phyloP scores from a whole-genome alignment of 2,113 vertebrate species.

The Rhynchopsitta pachyrhyncha region DNA sequence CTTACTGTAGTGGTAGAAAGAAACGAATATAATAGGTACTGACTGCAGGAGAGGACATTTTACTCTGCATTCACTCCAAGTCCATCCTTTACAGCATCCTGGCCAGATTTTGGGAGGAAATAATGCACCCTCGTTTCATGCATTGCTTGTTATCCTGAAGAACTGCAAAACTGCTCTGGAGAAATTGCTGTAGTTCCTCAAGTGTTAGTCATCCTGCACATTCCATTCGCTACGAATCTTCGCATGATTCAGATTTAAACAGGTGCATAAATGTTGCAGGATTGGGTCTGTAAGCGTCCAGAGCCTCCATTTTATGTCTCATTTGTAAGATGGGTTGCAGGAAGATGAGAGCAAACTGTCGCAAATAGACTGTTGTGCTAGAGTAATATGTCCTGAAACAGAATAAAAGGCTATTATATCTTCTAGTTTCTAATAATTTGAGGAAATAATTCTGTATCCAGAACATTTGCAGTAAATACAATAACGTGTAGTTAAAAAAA shows the following conservation, averaged over 20 bases:
- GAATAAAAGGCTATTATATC: constrained; percentile 59
- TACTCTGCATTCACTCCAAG: background rate
- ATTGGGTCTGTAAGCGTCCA: constrained; percentile 30
- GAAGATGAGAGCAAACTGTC: constrained; percentile 55
- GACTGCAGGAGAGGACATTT: background rate
- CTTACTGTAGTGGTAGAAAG: background rate
- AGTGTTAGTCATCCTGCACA: background rate
- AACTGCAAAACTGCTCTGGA: constrained; percentile 1
- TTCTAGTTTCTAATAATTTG: constrained; percentile 46
- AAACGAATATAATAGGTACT: background rate
- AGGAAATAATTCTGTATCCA: constrained; percentile 50
- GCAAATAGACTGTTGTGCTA: background rate
- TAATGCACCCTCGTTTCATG: background rate
- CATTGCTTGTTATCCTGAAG: background rate
- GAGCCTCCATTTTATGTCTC: constrained; percentile 38
- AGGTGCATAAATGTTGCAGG: constrained; percentile 54
- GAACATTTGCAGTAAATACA: constrained; percentile 65
- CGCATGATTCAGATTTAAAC: constrained; percentile 48
- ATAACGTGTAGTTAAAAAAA: constrained; percentile 41
- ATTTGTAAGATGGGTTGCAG: constrained; percentile 29
- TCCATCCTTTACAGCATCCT: background rate
- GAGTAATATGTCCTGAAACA: constrained; percentile 17
- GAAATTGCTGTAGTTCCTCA: background rate
- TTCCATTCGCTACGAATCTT: background rate
- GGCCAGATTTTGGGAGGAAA: background rate